A percentile compares a stretch with the other conserved stretches of the same genome.
These are phyloP conservation scores for Cotesia glomerata DNA, from an alignment of 1,140 invertebrate genomes.

Conservation along the genomic window DNA sequence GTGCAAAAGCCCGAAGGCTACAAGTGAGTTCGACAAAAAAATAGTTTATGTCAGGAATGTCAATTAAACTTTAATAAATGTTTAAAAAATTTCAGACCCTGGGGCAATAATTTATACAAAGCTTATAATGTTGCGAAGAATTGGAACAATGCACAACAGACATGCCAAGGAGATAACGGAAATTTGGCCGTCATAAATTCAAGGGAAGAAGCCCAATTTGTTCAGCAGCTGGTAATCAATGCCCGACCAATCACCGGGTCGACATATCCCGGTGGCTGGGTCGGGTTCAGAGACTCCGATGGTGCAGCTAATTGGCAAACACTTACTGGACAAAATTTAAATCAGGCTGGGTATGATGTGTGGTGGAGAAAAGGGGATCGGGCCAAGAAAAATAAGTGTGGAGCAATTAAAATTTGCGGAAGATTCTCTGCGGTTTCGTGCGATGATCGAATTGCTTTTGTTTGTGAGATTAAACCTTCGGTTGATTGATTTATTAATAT, in stretches of 20 bases:
- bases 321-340: not conserved
- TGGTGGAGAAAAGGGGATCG: not conserved
- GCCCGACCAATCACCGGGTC: not conserved
- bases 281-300: not conserved
- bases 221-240: not conserved
- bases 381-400: not conserved
- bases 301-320: constrained; percentile 1
- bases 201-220: not conserved
- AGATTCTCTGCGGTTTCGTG: not conserved
- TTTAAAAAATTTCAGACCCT: not conserved
- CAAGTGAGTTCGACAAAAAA: not conserved
- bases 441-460: not conserved
- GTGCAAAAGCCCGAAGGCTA: not conserved
- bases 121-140: not conserved
- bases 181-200: constrained; percentile 7
- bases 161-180: not conserved
- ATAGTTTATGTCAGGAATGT: not conserved
- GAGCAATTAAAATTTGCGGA: not conserved
- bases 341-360: not conserved
- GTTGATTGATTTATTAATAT: too few species aligned
- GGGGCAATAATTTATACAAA: not conserved
- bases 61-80: not conserved
- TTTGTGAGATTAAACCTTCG: not conserved
- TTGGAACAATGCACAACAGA: not conserved
- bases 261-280: not conserved